Percentiles rank a stretch among this genome's conserved stretches.
phyloP scores from a whole-genome alignment of 2,888 invertebrate species.

The Lasioglossum marginatum region DNA sequence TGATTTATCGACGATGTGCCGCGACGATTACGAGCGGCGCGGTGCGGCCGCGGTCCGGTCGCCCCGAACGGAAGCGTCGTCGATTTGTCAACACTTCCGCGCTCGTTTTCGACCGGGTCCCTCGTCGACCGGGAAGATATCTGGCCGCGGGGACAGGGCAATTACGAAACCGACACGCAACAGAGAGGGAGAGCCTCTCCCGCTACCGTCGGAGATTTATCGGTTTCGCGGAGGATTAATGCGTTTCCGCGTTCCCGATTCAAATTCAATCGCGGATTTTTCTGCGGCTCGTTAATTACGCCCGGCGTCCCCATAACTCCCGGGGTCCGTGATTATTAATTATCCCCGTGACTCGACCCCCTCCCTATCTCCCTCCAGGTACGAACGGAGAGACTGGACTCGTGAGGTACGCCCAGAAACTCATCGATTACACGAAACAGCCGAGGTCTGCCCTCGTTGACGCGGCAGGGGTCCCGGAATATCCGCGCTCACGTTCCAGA shows the following conservation, averaged over 20 bases:
- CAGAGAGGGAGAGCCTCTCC: not conserved
- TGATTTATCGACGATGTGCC: constrained; percentile 20
- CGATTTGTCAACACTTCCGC: constrained; percentile 58
- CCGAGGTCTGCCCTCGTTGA: constrained; percentile 43
- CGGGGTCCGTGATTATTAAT: constrained; percentile 36
- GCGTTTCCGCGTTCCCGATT: constrained; percentile 52
- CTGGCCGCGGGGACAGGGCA: constrained; percentile 10
- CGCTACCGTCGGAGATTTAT: constrained; percentile 17
- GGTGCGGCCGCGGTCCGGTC: not conserved
- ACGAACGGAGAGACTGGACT: not conserved
- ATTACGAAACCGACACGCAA: constrained; percentile 24
- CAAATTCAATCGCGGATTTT: constrained; percentile 42
- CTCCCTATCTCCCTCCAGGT: not conserved
- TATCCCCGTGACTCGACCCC: not conserved
- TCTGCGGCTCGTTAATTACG: constrained; percentile 37
- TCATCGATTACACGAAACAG: constrained; percentile 41
- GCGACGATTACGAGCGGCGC: constrained; percentile 32
- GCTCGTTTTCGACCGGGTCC: constrained; percentile 1
- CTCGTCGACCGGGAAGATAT: constrained; percentile 14
- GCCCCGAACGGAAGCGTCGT: constrained; percentile 38
- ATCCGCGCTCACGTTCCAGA: constrained; percentile 49
- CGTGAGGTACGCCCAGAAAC: constrained; percentile 7
- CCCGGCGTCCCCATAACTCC: constrained; percentile 30
- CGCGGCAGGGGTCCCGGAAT: constrained; percentile 45
- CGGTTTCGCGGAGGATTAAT: constrained; percentile 6